These are phyloP conservation scores for Anseranas semipalmata DNA, from an alignment of 2,113 vertebrate genomes.

Conservation along the genomic window DNA sequence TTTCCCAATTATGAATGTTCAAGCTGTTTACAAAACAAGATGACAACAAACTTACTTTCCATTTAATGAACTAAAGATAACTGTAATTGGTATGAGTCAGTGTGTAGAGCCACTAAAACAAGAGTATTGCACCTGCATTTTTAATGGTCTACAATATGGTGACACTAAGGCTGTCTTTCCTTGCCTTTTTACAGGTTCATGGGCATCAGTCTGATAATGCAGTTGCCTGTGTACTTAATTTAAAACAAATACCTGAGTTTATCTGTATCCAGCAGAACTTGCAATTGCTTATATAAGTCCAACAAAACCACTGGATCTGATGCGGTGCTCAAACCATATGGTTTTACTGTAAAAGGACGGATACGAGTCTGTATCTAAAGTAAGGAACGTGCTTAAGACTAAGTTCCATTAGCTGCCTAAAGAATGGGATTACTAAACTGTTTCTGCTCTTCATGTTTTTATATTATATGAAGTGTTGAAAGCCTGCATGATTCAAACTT, in stretches of 20 bases:
- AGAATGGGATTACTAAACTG: not conserved
- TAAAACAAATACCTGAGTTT: too few relatives aligned
- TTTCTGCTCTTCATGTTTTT: not conserved
- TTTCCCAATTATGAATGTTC: not conserved
- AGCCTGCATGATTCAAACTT: not conserved
- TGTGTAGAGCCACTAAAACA: not conserved
- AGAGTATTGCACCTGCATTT: not conserved
- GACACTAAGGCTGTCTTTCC: not conserved
- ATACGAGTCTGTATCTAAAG: accelerated
- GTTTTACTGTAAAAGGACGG: not conserved
- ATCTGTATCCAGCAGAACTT: not conserved
- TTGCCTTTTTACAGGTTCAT: accelerated
- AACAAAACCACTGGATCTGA: not conserved
- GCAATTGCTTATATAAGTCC: accelerated
- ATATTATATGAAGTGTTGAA: not conserved
- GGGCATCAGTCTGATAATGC: not conserved
- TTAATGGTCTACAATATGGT: not conserved
- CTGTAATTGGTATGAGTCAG: not conserved
- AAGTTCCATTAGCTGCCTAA: not conserved
- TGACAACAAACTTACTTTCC: conserved; percentile 1
- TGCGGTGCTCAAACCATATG: accelerated
- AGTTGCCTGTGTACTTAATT: not conserved
- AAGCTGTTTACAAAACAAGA: not conserved
- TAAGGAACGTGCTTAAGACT: not conserved
- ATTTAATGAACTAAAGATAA: conserved; percentile 27